A percentile compares a stretch with the other conserved stretches of the same genome.
Conservation (phyloP, 2,113 vertebrate genomes). For the Paralichthys olivaceus region DNA sequence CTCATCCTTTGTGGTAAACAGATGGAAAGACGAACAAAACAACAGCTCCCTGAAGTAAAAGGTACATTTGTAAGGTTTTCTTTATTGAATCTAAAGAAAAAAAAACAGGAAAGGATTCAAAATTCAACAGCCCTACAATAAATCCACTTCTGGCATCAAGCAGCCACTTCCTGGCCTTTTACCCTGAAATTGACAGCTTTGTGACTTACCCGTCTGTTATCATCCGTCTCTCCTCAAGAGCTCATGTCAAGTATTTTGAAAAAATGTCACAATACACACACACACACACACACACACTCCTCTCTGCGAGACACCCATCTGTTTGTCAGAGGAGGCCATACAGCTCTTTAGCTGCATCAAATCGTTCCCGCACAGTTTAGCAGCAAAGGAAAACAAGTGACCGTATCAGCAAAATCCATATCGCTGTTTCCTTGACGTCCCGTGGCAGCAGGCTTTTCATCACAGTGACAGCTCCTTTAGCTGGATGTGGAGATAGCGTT, state of each 20-base stretch:
- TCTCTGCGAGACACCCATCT: slow-evolving; percentile 23
- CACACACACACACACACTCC: not conserved
- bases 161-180: slow-evolving; percentile 9
- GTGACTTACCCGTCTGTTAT: slow-evolving; percentile 18
- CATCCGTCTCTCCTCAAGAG: slow-evolving; percentile 30
- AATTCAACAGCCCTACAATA: not conserved
- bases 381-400: slow-evolving; percentile 57
- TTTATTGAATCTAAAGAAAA: not conserved
- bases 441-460: slow-evolving; percentile 50
- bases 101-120: not conserved
- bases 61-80: not conserved
- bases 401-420: slow-evolving; percentile 51
- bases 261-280: slow-evolving; percentile 47
- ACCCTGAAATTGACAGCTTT: slow-evolving; percentile 13
- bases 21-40: no score
- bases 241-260: slow-evolving; percentile 41
- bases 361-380: slow-evolving; percentile 57
- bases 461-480: slow-evolving; percentile 55
- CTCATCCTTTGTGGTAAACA: not conserved
- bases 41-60: no score
- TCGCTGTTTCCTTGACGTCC: slow-evolving; percentile 48
- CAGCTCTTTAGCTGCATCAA: slow-evolving; percentile 50
- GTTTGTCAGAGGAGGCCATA: slow-evolving; percentile 45
- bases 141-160: not conserved
- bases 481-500: slow-evolving; percentile 50